Evolutionary conservation across 2,888 invertebrate species (phyloP), one percentile per base, ranked within the genome.

Genomic region (Chesias legatella): DNA sequence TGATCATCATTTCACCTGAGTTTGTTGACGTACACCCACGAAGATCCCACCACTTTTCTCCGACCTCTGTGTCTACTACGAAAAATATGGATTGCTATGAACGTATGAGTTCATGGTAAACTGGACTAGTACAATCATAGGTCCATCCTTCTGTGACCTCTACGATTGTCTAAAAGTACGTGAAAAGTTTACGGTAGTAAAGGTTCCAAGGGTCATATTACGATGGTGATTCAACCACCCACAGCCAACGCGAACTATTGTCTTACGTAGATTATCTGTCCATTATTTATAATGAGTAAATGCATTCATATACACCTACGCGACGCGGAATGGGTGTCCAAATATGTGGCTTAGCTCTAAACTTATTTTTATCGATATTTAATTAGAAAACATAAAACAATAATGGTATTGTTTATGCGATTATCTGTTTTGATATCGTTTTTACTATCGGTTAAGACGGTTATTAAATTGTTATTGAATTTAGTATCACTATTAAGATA

Each of bases 281-380:
- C 74, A 80, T 83, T 81, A 83, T 75, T 83, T 81, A 79, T 79
- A 80, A 83, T 79, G 76, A 76, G 71, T 73, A 53, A 67, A 68
- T 69, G 67, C 72, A 68, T 73, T 72, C 67, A 69, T 59, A 53
- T 48, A 72, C 79, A 60, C 83, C 82, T 74, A 82, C 82, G 69
- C 39, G 25, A 40, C 13, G 34, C 39, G 33, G 39, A 54, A 55
- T 52, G 53, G 33, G 51, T 51, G 39, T 55, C 37, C 32, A 44
- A 51, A 52, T 53, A 52, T 54, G 51, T 43, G 27, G 47, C 47
- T 32, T 21, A 13, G 31, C 31, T 28, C 33, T 31, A 33, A 38
- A 38, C 33, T 24, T 40, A 44, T 58, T 59, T 67, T 63, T 61
- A 66, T 63, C 32, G 55, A 20, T 41, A 42, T 67, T 63, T 64